Conservation (phyloP, 2,888 invertebrate species). For the Gibbula magus region DNA sequence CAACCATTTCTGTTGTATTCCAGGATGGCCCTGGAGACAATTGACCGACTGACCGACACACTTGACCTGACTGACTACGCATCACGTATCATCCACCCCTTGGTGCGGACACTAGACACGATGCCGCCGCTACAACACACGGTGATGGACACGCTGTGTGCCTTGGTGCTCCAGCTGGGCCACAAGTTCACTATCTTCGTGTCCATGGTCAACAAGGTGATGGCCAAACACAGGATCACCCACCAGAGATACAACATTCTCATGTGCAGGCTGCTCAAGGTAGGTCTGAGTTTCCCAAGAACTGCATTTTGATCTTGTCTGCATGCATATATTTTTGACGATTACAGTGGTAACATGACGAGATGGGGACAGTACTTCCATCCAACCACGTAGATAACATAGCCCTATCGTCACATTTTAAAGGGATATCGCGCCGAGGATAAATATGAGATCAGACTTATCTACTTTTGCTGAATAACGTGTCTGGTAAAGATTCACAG, state of each 20-base stretch:
- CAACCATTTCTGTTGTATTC: constrained; percentile 20
- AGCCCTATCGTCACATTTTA: too few relatives aligned
- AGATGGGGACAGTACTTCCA: too few relatives aligned
- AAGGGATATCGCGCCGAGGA: too few relatives aligned
- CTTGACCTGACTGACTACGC: constrained; percentile 94
- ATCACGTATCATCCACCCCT: constrained; percentile 94
- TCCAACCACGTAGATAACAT: too few relatives aligned
- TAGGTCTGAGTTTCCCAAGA: constrained; percentile 43
- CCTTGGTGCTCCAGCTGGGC: constrained; percentile 90
- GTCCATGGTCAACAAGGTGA: constrained; percentile 89
- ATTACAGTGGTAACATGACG: too few relatives aligned
- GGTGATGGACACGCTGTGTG: constrained; percentile 93
- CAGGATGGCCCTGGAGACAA: constrained; percentile 81
- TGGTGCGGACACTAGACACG: constrained; percentile 88
- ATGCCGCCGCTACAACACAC: constrained; percentile 82
- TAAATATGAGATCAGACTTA: too few relatives aligned
- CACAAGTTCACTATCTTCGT: constrained; percentile 94
- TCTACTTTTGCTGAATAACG: too few relatives aligned
- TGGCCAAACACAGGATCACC: constrained; percentile 73
- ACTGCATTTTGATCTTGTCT: too few relatives aligned
- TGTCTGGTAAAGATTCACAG: too few relatives aligned
- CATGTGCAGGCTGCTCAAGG: constrained; percentile 76
- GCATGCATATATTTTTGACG: too few relatives aligned
- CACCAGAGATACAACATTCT: constrained; percentile 87
- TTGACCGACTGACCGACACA: constrained; percentile 91